A percentile compares a stretch with the other conserved stretches of the same genome.
Conservation (phyloP, 2,797 vertebrate genomes). For the Falco rusticolus region DNA sequence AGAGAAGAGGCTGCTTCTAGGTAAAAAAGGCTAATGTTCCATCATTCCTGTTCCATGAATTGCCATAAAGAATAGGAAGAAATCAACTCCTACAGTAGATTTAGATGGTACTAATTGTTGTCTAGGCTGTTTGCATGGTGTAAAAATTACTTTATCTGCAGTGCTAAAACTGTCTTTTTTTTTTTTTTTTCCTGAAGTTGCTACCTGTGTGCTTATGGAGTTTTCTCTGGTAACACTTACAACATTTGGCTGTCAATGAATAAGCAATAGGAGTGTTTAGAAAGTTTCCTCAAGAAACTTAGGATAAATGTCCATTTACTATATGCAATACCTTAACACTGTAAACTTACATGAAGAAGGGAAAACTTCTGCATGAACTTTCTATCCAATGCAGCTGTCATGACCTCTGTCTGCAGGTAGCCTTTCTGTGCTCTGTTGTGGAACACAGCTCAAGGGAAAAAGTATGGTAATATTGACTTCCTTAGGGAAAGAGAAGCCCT, state of each 20-base stretch:
- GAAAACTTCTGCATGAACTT: not conserved
- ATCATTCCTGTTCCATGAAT: rapidly evolving
- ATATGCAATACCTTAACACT: not conserved
- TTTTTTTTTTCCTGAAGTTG: not conserved
- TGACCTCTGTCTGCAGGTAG: not conserved
- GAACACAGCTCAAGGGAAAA: not conserved
- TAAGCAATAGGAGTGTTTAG: not conserved
- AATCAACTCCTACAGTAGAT: not conserved
- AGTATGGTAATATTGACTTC: not conserved
- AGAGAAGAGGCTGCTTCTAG: not conserved
- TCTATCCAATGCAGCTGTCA: not conserved
- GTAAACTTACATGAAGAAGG: not conserved
- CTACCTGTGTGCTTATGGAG: not conserved
- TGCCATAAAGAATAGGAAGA: not conserved
- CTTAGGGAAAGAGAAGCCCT: not conserved
- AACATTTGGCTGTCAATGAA: not conserved
- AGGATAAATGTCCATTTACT: not conserved
- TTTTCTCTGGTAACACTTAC: not conserved
- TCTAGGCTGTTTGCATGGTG: not conserved
- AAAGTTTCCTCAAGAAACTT: not conserved
- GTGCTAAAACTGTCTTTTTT: not conserved
- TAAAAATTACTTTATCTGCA: not conserved
- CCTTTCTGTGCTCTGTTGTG: not conserved
- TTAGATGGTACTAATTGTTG: not conserved
- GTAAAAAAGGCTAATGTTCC: not conserved